phyloP scores from a whole-genome alignment of 1,140 invertebrate species.

The Hypsibius dujardini region DNA sequence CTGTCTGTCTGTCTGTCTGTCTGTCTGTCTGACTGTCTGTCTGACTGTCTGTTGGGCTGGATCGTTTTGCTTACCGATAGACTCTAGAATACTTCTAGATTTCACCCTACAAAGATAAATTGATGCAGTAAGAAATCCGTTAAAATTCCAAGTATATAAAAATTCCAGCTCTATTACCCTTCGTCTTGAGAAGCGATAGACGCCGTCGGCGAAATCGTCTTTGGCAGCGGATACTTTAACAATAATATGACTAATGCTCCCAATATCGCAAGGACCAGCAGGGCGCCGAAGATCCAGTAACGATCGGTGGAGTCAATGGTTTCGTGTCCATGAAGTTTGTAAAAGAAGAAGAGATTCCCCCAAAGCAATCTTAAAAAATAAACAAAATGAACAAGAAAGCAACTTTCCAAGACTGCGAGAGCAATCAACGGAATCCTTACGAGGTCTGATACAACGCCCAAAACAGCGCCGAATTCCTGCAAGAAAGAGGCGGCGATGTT shows the following conservation, averaged over 20 bases:
- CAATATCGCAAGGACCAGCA: constrained; percentile 44
- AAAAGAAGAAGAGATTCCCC: constrained; percentile 82
- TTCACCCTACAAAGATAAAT: constrained; percentile 10
- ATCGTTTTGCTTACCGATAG: not conserved
- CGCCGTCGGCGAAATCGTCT: not conserved
- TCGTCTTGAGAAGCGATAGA: not conserved
- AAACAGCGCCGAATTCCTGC: constrained; percentile 79
- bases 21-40: too few relatives aligned
- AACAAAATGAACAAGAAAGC: constrained; percentile 17
- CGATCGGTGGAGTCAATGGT: constrained; percentile 45
- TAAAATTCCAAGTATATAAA: not conserved
- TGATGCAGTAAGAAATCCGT: not conserved
- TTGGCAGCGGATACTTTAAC: constrained; percentile 1
- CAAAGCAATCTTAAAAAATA: constrained; percentile 58
- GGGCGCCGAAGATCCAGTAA: constrained; percentile 52
- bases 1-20: too few relatives aligned
- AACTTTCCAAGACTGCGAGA: constrained; percentile 9
- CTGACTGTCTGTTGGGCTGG: too few relatives aligned
- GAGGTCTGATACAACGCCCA: constrained; percentile 85
- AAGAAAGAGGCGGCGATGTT: constrained; percentile 25
- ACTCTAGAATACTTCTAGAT: not conserved
- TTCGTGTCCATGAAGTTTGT: constrained; percentile 58
- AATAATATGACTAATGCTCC: constrained; percentile 50
- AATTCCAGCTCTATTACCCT: too few relatives aligned
- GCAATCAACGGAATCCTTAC: too few relatives aligned